Evolutionary conservation across 2,113 vertebrate species (phyloP), one percentile per base, ranked within the genome.

Genomic region (Stictonetta naevosa): DNA sequence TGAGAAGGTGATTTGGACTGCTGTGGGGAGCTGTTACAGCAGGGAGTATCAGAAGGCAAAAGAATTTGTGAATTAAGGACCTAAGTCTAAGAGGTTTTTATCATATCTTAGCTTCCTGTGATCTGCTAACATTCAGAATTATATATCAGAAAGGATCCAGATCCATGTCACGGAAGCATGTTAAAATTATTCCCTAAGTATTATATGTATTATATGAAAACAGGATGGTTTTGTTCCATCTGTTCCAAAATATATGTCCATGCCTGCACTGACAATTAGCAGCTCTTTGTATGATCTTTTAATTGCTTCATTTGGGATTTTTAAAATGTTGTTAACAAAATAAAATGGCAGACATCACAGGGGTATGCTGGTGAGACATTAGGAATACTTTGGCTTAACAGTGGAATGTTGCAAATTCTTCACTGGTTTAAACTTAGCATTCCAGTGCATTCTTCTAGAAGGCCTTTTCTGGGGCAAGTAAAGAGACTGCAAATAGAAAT

Each of bases 1-100:
- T 95, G 50, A 91, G 89, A 86, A 84, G 81, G 86, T 93, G 83
- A 82, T 93, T 95, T 50, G 79, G 74, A 72, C 74, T 92, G 94
- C 86, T 93, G 4, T 73, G 86, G 62, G 60, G 64, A 94, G 75
- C 93, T 77, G 76, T 83, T 95, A 8, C 2, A 85, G 59, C 74
- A 69, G 91, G 29, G 53, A 96, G 66, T 91, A 89, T 78, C 91
- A 85, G 66, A 76, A 94, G 67, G 74, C 77, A 58, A 73, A 96
- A 92, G 64, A 68, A 80, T 29, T 59, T 66, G 60, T 73, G 74
- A 92, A 78, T 92, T 88, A 86, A 92, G 94, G 68, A 52, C 77
- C 88, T 79, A 71, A 93, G 55, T 75, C 60, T 90, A 29, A 87
- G 86, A 89, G 40, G n/a, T 74, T 91, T 67, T 91, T 90, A 82